Evolutionary conservation across 2,888 invertebrate species (phyloP), one percentile per base, ranked within the genome.

Genomic region (Nycteola revayana): DNA sequence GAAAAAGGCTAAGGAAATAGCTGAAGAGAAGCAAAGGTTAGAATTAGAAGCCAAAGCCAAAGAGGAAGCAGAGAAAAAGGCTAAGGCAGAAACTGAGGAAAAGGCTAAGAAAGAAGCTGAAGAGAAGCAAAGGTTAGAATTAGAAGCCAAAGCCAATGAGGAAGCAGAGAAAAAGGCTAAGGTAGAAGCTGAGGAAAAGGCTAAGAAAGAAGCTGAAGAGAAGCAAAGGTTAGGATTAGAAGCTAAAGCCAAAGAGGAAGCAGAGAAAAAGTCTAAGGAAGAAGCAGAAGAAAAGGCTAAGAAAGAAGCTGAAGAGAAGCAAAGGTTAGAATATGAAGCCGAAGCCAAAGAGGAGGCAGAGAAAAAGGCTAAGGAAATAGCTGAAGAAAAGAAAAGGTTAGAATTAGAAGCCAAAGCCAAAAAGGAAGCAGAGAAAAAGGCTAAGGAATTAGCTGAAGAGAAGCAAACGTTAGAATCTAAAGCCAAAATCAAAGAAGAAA

Each of bases 11-110:
- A 5, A 18, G 1, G 39, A 22, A 22, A n/a, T 33, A 34, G 24
- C 21, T 37, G 24, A 30, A 29, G 28, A 17, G 36, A 32, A 31
- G 36, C 23, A 26, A 21, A 9, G 30, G 52, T 27, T 35, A 54
- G 29, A 29, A 45, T 14, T 46, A 42, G 34, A 42, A 22, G 21
- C 20, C 11, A 21, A 24, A 7, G 5, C 3, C 10, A 9, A 22
- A 26, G 11, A 14, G 20, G 10, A 9, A 29, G 8, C 50, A 44
- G 45, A 42, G 10, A 9, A 22, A 1, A 23, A 14, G 32, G 11
- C 18, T 7, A 8, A 31, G 5, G 18, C 27, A 23, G 27, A 25
- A 1, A 3, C 11, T 1, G 25, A 37, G 7, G 7, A 10, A 1
- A 9, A 14, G 38, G 5, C 23, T 14, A 9, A 10, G 23, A 14